Conservation (phyloP, 1,140 invertebrate genomes). For the Drosophila micromelanica region DNA sequence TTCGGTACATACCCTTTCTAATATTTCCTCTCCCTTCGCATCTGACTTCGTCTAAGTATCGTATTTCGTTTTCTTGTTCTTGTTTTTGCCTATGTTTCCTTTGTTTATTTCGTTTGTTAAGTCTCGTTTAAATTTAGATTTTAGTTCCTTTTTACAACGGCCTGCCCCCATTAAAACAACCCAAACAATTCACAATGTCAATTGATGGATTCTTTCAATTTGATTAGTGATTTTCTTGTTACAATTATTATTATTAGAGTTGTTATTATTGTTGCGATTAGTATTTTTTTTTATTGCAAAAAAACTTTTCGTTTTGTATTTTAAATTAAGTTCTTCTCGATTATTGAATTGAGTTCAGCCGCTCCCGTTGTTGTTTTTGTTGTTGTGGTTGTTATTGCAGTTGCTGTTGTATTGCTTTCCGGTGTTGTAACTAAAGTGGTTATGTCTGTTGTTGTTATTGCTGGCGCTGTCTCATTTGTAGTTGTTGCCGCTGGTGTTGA, state of each 20-base stretch:
- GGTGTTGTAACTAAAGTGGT: conserved; percentile 7
- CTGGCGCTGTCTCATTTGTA: conserved; percentile 10
- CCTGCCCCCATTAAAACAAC: conserved; percentile 14
- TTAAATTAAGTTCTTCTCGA: conserved; percentile 72
- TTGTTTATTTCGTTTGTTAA: conserved; percentile 55
- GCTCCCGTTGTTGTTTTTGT: conserved; percentile 43
- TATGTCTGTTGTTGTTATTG: conserved; percentile 24
- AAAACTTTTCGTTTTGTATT: conserved; percentile 40
- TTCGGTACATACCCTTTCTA: conserved; percentile 39
- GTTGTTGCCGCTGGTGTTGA: conserved; percentile 12
- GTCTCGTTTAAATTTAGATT: conserved; percentile 54
- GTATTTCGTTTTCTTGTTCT: conserved; percentile 28
- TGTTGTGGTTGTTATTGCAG: conserved; percentile 17
- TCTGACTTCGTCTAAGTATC: conserved; percentile 36
- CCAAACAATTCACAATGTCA: conserved; percentile 14
- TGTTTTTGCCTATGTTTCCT: conserved; percentile 15
- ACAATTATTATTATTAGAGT: conserved; percentile 24
- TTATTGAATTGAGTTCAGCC: conserved; percentile 49
- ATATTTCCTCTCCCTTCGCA: conserved; percentile 29
- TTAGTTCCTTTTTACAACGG: conserved; percentile 17
- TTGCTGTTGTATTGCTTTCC: conserved; percentile 17
- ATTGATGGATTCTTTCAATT: conserved; percentile 52
- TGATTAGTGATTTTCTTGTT: conserved; percentile 42
- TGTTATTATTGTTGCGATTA: conserved; percentile 52
- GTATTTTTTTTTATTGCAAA: conserved; percentile 46